phyloP scores from a whole-genome alignment of 1,140 invertebrate species.

The Cotesia typhae region DNA sequence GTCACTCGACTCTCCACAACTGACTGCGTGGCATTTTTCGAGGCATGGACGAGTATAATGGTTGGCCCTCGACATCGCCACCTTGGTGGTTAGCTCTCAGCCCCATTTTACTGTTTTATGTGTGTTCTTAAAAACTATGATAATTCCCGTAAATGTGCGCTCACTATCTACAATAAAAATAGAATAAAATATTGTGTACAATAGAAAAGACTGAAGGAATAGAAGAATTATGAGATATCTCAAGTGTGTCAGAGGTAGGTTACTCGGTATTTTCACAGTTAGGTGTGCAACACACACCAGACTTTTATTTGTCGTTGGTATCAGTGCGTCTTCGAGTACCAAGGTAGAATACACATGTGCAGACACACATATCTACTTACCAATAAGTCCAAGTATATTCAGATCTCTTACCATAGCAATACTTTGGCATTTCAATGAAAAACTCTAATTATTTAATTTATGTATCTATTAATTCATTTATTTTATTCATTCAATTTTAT shows the following conservation, averaged over 20 bases:
- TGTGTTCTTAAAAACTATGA: no score
- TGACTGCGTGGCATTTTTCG: conserved; percentile 14
- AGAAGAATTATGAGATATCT: conserved; percentile 9
- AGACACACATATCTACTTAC: not conserved
- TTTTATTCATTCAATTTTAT: no score
- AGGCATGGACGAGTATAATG: conserved; percentile 10
- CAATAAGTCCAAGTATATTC: not conserved
- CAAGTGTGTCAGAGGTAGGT: conserved; percentile 20
- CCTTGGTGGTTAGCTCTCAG: not conserved
- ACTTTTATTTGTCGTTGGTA: conserved; percentile 45
- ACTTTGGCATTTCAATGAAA: conserved; percentile 1
- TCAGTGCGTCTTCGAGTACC: conserved; percentile 35
- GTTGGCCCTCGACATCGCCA: conserved; percentile 6
- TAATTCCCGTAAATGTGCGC: not conserved
- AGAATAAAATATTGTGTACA: not conserved
- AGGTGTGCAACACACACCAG: conserved; percentile 6
- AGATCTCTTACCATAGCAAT: conserved; percentile 12
- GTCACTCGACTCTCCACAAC: conserved; percentile 25
- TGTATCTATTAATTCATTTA: no score
- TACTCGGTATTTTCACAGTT: conserved; percentile 7
- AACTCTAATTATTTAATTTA: no score
- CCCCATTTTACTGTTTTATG: no score
- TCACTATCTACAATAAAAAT: not conserved
- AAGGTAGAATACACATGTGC: conserved; percentile 32
- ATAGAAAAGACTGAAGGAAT: not conserved